Conservation (phyloP, 2,113 vertebrate species). For the Megaceryle torquata region DNA sequence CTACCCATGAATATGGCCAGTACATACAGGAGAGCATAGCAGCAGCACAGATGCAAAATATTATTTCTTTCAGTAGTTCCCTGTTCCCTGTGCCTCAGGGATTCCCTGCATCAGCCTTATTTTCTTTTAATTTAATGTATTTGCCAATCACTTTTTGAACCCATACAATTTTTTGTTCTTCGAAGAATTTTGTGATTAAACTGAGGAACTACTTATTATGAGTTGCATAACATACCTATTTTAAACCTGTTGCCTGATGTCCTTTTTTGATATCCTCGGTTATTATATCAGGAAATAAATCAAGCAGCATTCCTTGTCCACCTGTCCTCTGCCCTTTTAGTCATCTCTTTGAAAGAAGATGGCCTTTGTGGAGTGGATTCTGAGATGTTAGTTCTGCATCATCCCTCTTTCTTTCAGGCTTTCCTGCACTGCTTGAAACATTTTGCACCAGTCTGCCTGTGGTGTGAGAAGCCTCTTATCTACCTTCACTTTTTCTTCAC, state of each 20-base stretch:
- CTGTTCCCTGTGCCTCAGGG: not conserved
- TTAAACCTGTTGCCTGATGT: not conserved
- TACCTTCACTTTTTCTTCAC: not conserved
- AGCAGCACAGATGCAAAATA: not conserved
- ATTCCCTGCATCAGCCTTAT: not conserved
- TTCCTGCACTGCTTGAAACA: not conserved
- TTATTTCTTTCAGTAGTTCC: not conserved
- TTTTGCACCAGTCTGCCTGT: not conserved
- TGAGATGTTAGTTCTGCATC: not conserved
- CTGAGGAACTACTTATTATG: not conserved
- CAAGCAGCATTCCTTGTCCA: not conserved
- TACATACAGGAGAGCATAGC: fast-evolving
- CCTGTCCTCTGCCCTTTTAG: not conserved
- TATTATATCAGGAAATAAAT: not conserved
- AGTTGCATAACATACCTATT: not conserved
- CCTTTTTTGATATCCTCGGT: not conserved
- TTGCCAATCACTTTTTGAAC: not conserved
- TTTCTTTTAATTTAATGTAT: not conserved
- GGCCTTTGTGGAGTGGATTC: not conserved
- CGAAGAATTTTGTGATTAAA: not conserved
- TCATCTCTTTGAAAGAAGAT: not conserved
- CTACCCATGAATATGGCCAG: not conserved
- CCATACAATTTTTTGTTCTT: not conserved
- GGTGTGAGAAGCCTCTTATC: not conserved
- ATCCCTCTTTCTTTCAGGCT: not conserved